Evolutionary conservation across 2,797 vertebrate genomes (phyloP).

Genomic region (Echiichthys vipera): DNA sequence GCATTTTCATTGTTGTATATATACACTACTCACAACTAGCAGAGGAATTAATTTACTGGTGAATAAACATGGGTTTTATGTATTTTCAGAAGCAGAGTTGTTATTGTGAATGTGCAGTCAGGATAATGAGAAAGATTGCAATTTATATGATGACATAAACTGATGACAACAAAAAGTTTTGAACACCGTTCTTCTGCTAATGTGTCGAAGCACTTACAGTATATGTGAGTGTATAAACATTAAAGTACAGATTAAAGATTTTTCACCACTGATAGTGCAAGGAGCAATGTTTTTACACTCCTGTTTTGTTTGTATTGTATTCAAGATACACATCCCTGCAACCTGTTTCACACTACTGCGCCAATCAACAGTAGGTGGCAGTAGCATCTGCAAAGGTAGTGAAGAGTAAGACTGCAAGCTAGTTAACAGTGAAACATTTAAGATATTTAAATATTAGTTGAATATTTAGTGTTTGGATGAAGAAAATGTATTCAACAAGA

Average conservation of each 20-base stretch:
- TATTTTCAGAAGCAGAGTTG: background rate
- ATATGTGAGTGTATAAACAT: background rate
- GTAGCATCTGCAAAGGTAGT: background rate
- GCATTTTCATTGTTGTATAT: constrained; percentile 6
- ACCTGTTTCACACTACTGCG: background rate
- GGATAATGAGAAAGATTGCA: background rate
- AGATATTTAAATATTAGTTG: background rate
- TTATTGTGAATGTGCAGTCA: background rate
- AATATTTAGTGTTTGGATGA: background rate
- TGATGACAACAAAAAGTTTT: background rate
- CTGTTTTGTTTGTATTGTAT: background rate
- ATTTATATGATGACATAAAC: background rate
- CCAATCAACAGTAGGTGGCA: background rate
- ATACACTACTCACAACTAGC: background rate
- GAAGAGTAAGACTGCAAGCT: background rate
- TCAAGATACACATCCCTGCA: background rate
- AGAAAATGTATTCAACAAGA: background rate
- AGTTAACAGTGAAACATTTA: background rate
- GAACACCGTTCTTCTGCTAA: background rate
- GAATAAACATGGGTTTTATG: background rate
- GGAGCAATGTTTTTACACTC: background rate
- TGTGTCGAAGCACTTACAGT: background rate
- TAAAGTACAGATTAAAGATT: background rate
- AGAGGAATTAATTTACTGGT: background rate
- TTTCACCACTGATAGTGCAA: background rate